Evolutionary conservation across 2,797 vertebrate species (phyloP).

Genomic region (Crypturellus tataupa): DNA sequence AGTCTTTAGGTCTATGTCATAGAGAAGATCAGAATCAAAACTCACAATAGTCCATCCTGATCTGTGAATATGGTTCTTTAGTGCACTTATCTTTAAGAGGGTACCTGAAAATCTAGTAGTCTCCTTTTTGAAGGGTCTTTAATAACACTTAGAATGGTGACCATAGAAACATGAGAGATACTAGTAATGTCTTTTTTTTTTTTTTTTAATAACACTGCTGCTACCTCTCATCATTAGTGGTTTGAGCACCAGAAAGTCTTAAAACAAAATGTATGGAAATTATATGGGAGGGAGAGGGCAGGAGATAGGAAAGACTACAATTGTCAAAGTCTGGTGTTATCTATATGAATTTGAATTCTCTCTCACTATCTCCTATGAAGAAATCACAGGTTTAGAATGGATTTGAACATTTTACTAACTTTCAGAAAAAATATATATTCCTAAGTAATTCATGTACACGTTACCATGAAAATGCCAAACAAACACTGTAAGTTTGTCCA

Average conservation of each 20-base stretch:
- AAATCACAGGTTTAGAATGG: neutral
- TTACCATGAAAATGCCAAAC: neutral
- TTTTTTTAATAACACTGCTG: neutral
- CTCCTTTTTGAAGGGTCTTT: neutral
- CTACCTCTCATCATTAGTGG: conserved; percentile 36
- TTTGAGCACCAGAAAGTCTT: neutral
- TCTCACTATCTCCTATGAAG: neutral
- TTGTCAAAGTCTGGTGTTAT: neutral
- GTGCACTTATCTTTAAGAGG: neutral
- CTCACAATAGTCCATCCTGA: neutral
- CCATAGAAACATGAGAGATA: neutral
- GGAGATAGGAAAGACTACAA: neutral
- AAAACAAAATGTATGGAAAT: conserved; percentile 2
- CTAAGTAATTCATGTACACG: neutral
- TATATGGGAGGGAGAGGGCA: neutral
- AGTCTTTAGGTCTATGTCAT: neutral
- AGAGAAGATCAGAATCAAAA: neutral
- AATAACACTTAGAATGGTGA: neutral
- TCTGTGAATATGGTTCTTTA: neutral
- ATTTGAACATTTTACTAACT: neutral
- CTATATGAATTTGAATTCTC: neutral
- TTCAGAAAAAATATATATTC: neutral
- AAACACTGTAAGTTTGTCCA: neutral
- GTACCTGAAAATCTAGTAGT: neutral
- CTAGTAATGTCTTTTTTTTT: neutral